phyloP scores from a whole-genome alignment of 2,113 vertebrate genomes.

The Philantomba maxwellii region DNA sequence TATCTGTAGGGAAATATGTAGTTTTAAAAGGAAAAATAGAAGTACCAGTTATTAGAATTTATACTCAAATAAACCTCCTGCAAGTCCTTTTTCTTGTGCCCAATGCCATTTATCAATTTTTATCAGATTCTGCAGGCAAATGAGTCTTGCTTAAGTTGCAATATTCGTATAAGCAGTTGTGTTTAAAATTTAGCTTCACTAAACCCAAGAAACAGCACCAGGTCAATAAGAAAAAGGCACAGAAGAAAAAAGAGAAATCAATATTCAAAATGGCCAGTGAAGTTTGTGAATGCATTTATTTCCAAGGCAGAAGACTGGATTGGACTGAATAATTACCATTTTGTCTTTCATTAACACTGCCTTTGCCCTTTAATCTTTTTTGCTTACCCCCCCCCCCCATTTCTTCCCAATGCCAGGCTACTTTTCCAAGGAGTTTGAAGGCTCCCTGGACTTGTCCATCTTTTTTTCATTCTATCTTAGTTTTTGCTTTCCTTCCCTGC shows the following conservation, averaged over 20 bases:
- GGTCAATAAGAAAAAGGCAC: not conserved
- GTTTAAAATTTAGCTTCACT: constrained; percentile 3
- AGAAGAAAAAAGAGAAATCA: not conserved
- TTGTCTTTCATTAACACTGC: not conserved
- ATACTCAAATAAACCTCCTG: not conserved
- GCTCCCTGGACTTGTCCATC: not conserved
- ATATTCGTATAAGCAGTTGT: not conserved
- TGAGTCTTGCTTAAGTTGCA: not conserved
- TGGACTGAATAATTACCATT: not conserved
- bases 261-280: not conserved
- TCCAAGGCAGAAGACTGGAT: not conserved
- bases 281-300: not conserved
- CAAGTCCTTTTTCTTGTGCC: not conserved
- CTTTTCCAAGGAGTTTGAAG: not conserved
- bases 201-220: not conserved
- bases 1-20: not conserved
- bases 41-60: not conserved
- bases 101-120: not conserved
- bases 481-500: not conserved
- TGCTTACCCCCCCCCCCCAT: not conserved
- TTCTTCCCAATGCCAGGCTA: not conserved
- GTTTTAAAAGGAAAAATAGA: not conserved
- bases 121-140: not conserved
- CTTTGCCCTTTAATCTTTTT: not conserved
- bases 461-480: not conserved